Percentiles rank a stretch among this genome's conserved stretches.
These are phyloP conservation scores for Neuroscelio doddi DNA, from an alignment of 2,888 invertebrate genomes.

Conservation along the genomic window DNA sequence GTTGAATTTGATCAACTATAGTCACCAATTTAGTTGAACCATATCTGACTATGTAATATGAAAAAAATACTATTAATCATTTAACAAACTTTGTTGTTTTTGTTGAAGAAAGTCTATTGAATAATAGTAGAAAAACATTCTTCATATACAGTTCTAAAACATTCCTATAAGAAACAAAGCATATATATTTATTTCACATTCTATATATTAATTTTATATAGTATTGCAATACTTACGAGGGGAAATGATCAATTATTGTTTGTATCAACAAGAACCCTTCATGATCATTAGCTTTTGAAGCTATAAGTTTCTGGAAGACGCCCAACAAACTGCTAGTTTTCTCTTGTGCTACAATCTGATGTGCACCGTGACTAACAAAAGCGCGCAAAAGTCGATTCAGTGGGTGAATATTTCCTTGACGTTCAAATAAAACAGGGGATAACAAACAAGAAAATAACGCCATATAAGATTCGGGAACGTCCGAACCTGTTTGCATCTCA, in stretches of 20 bases:
- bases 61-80: constrained; percentile 92
- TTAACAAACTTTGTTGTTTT: constrained; percentile 97
- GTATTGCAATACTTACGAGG: constrained; percentile 76
- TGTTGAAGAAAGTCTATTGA: constrained; percentile 91
- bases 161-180: constrained; percentile 77
- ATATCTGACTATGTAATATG: constrained; percentile 87
- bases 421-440: constrained; percentile 93
- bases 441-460: constrained; percentile 92
- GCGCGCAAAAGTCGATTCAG: constrained; percentile 93
- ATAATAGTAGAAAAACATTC: constrained; percentile 92
- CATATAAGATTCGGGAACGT: constrained; percentile 88
- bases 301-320: constrained; percentile 96
- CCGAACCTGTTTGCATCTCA: constrained; percentile 79
- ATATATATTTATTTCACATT: too few relatives aligned
- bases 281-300: constrained; percentile 95
- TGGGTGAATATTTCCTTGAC: constrained; percentile 94
- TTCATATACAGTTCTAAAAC: constrained; percentile 85
- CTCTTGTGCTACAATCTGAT: constrained; percentile 79
- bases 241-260: constrained; percentile 87
- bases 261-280: constrained; percentile 96
- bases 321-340: constrained; percentile 90
- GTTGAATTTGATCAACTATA: constrained; percentile 89
- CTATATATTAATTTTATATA: background rate
- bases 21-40: constrained; percentile 84
- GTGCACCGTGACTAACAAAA: constrained; percentile 83